These are phyloP conservation scores for Trypoxylon attenuatum DNA, from an alignment of 2,888 invertebrate species.

Conservation along the genomic window DNA sequence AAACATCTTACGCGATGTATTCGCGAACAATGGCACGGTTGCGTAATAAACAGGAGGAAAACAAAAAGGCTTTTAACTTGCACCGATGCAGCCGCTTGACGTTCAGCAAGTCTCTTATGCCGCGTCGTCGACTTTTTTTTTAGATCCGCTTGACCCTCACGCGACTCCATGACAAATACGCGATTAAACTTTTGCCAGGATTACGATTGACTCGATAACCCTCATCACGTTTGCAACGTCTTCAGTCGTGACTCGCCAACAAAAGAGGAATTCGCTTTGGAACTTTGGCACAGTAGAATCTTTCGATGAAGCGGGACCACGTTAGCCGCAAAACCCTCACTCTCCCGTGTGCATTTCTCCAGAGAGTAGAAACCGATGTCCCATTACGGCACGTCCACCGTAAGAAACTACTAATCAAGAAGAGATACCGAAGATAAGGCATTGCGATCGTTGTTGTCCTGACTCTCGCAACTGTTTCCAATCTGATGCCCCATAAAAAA, in stretches of 20 bases:
- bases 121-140: no score
- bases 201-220: conserved; percentile 34
- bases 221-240: conserved; percentile 26
- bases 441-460: no score
- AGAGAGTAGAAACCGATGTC: no score
- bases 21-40: conserved; percentile 15
- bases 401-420: no score
- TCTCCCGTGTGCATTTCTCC: no score
- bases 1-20: conserved; percentile 7
- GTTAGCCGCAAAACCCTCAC: no score
- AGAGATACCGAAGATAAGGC: no score
- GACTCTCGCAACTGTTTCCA: no score
- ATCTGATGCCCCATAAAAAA: no score
- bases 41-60: conserved; percentile 12
- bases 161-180: conserved; percentile 30
- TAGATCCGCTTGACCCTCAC: conserved; percentile 26
- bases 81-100: conserved; percentile 12
- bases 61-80: conserved; percentile 20
- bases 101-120: no score
- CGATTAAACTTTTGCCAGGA: conserved; percentile 15
- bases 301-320: no score
- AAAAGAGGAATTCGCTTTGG: conserved; percentile 5
- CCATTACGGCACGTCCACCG: no score
- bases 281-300: conserved; percentile 1
- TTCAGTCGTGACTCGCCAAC: conserved; percentile 15